These are phyloP conservation scores for Smittia sp. DNA, from an alignment of 2,888 invertebrate species.

Conservation along the genomic window DNA sequence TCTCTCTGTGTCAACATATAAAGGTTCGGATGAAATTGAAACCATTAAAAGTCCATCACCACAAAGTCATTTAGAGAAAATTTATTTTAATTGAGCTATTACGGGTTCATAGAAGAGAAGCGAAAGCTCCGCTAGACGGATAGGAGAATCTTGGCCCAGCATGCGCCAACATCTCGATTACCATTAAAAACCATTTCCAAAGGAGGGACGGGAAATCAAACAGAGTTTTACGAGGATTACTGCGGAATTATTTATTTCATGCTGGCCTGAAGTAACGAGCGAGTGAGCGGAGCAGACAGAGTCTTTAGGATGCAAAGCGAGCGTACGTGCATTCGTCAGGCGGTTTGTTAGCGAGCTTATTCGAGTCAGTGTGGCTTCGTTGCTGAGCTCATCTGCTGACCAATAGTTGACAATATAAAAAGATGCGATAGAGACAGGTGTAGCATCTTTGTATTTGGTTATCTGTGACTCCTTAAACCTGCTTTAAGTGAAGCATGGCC, in stretches of 20 bases:
- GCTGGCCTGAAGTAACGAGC: background rate
- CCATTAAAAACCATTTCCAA: conserved; percentile 3
- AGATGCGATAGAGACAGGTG: too few species aligned
- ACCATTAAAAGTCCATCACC: conserved; percentile 37
- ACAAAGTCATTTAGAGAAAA: conserved; percentile 24
- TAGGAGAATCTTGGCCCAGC: background rate
- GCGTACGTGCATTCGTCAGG: too few species aligned
- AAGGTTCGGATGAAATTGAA: conserved; percentile 21
- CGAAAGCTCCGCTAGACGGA: background rate
- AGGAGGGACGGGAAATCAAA: conserved; percentile 33
- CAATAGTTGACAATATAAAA: too few species aligned
- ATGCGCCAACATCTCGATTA: background rate
- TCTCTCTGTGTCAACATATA: background rate
- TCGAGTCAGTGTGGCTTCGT: too few species aligned
- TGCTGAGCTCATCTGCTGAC: too few species aligned
- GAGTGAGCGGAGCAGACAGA: background rate
- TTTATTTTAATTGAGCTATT: conserved; percentile 38
- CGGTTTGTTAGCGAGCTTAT: too few species aligned
- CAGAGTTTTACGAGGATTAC: conserved; percentile 38
- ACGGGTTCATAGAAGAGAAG: background rate
- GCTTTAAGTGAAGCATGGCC: background rate
- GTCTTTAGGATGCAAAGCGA: too few species aligned
- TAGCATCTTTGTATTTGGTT: too few species aligned
- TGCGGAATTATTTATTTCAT: conserved; percentile 38
- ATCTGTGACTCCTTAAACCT: too few species aligned